Base-by-base conservation (phyloP, 2,113 vertebrate genomes). In the Amazona vittata region DNA sequence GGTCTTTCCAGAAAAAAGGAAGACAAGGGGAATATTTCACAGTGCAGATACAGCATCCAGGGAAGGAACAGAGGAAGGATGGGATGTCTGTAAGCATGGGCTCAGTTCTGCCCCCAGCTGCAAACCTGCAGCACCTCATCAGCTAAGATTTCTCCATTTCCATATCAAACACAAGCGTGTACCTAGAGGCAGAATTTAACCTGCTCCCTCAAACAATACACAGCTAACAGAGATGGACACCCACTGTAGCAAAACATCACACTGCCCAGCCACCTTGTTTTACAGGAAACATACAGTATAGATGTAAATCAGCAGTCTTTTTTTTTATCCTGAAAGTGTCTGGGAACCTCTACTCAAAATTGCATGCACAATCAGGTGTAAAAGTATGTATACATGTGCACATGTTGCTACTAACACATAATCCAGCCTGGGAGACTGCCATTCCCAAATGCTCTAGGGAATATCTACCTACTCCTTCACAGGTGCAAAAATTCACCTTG, bases 151-250 rank as follows among this genome's bases (percentile, higher is more conserved):
- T 52, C 83, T 35, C 63, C 16, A 22, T 44, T 37, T 50, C 29
- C 15, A 2, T 14, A 53, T 29, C 41, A 62, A 69, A 46, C 5
- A 0, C 15, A 63, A 5, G 15, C 1, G 0, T 28, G 22, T 55
- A 65, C 9, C 57, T 26, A 41, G 29, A 46, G 57, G 69, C 33
- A 73, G 52, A 91, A 73, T 77, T 63, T n/a, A 62, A 76, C 52
- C 18, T 39, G 18, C 21, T 62, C 24, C 65, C 31, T 80, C 44
- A 39, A 76, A 65, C 28, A 37, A 41, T 6, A 46, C 44, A 11
- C 28, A 77, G 64, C 25, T 31, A 46, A 65, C 10, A 22, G 64
- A 71, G 29, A 63, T 2, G 28, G 29, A 37, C 37, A 29, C 24
- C 39, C 41, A 3, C 7, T 18, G 35, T 4, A 65, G 74, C 35